Conservation (phyloP, 2,797 vertebrate genomes). For the Enteromius unitaeniatus region DNA sequence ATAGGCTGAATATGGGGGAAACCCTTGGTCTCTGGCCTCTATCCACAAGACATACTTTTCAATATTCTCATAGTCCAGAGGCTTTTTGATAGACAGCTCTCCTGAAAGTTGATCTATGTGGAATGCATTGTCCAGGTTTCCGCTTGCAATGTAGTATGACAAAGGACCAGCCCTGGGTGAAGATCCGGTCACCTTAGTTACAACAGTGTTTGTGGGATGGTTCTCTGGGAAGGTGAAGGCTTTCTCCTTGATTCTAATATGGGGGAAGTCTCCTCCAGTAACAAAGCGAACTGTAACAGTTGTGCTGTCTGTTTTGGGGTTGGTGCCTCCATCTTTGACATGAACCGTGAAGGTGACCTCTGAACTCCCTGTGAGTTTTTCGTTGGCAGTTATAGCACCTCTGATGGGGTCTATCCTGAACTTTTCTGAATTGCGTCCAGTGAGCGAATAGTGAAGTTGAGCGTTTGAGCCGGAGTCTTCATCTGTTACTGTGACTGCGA, state of each 20-base stretch:
- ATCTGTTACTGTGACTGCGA: slow-evolving; percentile 96
- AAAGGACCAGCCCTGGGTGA: slow-evolving; percentile 89
- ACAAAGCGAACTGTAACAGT: slow-evolving; percentile 95
- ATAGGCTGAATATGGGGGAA: slow-evolving; percentile 96
- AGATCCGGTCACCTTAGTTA: slow-evolving; percentile 86
- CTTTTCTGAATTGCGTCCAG: slow-evolving; percentile 89
- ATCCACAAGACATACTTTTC: slow-evolving; percentile 94
- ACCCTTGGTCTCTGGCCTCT: slow-evolving; percentile 93
- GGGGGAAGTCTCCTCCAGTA: slow-evolving; percentile 89
- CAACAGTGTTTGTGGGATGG: slow-evolving; percentile 84
- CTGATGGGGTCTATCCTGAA: slow-evolving; percentile 92
- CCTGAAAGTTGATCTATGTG: slow-evolving; percentile 93
- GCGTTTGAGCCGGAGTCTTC: slow-evolving; percentile 91
- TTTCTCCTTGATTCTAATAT: slow-evolving; percentile 84
- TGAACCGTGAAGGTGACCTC: slow-evolving; percentile 94
- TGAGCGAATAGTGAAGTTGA: slow-evolving; percentile 91
- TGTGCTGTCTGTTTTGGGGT: slow-evolving; percentile 90
- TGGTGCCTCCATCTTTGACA: slow-evolving; percentile 86
- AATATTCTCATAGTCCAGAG: slow-evolving; percentile 91
- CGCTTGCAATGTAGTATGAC: slow-evolving; percentile 94
- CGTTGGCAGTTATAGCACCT: slow-evolving; percentile 90
- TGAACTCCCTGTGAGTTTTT: slow-evolving; percentile 81
- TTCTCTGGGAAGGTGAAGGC: slow-evolving; percentile 91
- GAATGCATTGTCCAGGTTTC: slow-evolving; percentile 91
- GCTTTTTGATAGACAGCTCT: slow-evolving; percentile 84